phyloP scores from a whole-genome alignment of 2,888 invertebrate species.

The Nomada flava region DNA sequence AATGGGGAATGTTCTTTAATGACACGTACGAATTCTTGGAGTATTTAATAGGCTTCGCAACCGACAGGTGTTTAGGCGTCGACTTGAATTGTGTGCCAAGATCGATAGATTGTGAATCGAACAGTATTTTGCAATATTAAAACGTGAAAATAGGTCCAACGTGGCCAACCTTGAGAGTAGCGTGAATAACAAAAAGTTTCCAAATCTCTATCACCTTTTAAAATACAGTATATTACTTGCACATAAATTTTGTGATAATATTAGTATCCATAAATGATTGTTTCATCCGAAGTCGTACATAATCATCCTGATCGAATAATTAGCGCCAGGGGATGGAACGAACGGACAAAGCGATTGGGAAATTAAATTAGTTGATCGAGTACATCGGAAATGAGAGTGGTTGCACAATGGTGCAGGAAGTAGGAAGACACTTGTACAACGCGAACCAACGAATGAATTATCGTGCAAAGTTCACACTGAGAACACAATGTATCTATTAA shows the following conservation, averaged over 20 bases:
- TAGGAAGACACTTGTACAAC: constrained; percentile 25
- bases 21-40: not conserved
- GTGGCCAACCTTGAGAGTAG: not conserved
- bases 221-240: not conserved
- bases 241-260: no score
- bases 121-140: constrained; percentile 9
- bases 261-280: no score
- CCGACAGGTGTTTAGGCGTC: not conserved
- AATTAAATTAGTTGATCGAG: constrained; percentile 17
- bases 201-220: not conserved
- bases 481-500: not conserved
- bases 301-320: not conserved
- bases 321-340: no score
- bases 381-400: constrained; percentile 62
- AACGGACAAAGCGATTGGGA: not conserved
- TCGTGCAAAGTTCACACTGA: constrained; percentile 4
- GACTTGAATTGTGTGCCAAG: constrained; percentile 16
- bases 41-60: not conserved
- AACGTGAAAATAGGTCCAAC: not conserved
- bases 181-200: not conserved
- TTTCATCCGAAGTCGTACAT: no score
- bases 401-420: constrained; percentile 61
- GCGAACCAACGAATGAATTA: not conserved
- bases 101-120: constrained; percentile 1
- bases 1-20: no score